A percentile compares a stretch with the other conserved stretches of the same genome.
Evolutionary conservation across 2,888 invertebrate genomes (phyloP).

Genomic region (Eurytoma californica): DNA sequence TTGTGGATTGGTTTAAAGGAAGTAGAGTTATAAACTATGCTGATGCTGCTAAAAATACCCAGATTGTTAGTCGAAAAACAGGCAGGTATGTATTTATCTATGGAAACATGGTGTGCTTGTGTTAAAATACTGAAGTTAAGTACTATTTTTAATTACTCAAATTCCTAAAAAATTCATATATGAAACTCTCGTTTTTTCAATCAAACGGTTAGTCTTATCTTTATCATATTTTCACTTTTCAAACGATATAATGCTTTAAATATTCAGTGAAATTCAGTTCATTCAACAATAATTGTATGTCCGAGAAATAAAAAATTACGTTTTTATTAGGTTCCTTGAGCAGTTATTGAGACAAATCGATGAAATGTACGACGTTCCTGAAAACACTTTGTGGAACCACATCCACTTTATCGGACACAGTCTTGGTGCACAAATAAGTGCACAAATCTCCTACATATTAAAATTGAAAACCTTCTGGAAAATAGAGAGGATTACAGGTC

Average conservation of each 20-base stretch:
- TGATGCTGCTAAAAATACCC: slow-evolving; percentile 47
- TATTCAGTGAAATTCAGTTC: too few relatives aligned
- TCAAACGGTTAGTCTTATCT: too few relatives aligned
- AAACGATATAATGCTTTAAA: too few relatives aligned
- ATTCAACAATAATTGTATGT: too few relatives aligned
- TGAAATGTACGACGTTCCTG: neutral
- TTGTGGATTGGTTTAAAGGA: slow-evolving; percentile 48
- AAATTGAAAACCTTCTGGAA: slow-evolving; percentile 65
- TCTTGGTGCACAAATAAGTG: slow-evolving; percentile 80
- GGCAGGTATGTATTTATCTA: slow-evolving; percentile 24
- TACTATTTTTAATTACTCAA: too few relatives aligned
- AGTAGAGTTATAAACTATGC: slow-evolving; percentile 44
- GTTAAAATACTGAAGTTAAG: too few relatives aligned
- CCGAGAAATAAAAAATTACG: neutral
- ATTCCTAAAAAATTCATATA: too few relatives aligned
- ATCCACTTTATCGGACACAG: slow-evolving; percentile 80
- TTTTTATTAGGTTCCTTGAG: slow-evolving; percentile 42
- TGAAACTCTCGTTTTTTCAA: too few relatives aligned
- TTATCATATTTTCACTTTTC: too few relatives aligned
- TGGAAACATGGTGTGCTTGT: too few relatives aligned
- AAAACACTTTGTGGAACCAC: slow-evolving; percentile 59
- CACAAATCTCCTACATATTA: slow-evolving; percentile 77
- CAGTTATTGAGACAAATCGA: slow-evolving; percentile 9
- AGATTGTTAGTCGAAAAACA: slow-evolving; percentile 17
- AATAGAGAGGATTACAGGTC: slow-evolving; percentile 73